These are phyloP conservation scores for Drosophila eohydei DNA, from an alignment of 2,888 invertebrate species.

Conservation along the genomic window DNA sequence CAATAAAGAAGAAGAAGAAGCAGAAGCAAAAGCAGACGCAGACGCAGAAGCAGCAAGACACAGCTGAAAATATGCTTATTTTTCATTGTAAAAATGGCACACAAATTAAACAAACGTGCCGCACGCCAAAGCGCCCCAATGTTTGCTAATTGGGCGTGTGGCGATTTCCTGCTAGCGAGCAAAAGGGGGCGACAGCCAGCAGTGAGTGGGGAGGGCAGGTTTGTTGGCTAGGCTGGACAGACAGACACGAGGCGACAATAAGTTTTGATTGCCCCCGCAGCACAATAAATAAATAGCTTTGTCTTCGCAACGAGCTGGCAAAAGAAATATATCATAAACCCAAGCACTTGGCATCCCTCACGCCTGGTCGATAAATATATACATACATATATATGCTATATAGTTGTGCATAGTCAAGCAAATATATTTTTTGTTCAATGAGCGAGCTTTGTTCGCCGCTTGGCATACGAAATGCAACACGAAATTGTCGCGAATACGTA, in stretches of 20 bases:
- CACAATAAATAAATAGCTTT: slow-evolving; percentile 71
- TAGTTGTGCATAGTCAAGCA: background rate
- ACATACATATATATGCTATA: background rate
- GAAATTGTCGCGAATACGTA: slow-evolving; percentile 45
- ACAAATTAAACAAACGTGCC: slow-evolving; percentile 77
- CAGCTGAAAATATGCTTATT: slow-evolving; percentile 40
- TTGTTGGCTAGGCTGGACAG: background rate
- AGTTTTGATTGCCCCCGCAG: slow-evolving; percentile 71
- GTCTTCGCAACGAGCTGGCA: slow-evolving; percentile 48
- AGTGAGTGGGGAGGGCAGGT: too few species aligned
- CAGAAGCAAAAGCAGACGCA: background rate
- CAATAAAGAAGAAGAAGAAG: slow-evolving; percentile 1
- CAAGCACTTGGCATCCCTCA: slow-evolving; percentile 14
- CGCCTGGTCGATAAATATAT: background rate
- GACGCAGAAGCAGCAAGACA: background rate
- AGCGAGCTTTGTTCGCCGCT: slow-evolving; percentile 26
- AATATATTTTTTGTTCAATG: slow-evolving; percentile 30
- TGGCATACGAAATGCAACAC: slow-evolving; percentile 47
- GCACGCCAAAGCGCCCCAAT: slow-evolving; percentile 64
- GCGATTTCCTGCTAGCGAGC: slow-evolving; percentile 69
- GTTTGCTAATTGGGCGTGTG: slow-evolving; percentile 80
- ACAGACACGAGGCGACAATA: slow-evolving; percentile 63
- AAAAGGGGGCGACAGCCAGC: background rate
- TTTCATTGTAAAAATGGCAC: slow-evolving; percentile 63
- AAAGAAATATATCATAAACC: slow-evolving; percentile 11